A percentile compares a stretch with the other conserved stretches of the same genome.
Evolutionary conservation across 1,140 invertebrate species (phyloP).

Genomic region (Pygmarrhopalites habei): DNA sequence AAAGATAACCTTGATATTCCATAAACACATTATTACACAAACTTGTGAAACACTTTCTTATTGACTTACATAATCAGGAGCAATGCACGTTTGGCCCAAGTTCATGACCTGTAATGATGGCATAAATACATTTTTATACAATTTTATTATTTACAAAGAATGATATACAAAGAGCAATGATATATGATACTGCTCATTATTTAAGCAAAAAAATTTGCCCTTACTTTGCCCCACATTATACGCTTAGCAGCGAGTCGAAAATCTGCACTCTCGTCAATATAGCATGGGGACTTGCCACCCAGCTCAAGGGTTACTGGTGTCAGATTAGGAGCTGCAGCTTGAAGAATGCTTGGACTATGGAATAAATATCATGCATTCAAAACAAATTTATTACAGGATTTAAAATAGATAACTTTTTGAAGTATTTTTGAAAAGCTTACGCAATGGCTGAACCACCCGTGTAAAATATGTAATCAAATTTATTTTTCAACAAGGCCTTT

Average conservation of each 20-base stretch:
- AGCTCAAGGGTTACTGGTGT: conserved; percentile 59
- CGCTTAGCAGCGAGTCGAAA: conserved; percentile 42
- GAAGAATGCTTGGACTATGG: conserved; percentile 52
- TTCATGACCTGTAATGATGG: conserved; percentile 6
- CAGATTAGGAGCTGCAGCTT: conserved; percentile 54
- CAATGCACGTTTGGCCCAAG: conserved; percentile 4
- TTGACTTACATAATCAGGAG: conserved; percentile 6
- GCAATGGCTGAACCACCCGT: conserved; percentile 54
- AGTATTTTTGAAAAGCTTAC: no score
- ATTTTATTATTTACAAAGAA: not conserved
- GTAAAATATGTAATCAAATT: conserved; percentile 59
- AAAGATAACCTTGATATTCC: no score
- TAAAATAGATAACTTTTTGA: no score
- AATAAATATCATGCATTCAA: no score
- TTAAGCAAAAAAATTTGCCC: not conserved
- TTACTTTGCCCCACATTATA: conserved; percentile 54
- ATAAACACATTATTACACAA: no score
- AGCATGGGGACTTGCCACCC: conserved; percentile 52
- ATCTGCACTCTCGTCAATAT: conserved; percentile 41
- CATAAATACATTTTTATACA: not conserved
- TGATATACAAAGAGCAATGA: not conserved
- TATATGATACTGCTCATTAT: not conserved
- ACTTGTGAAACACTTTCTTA: no score
- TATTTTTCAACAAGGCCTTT: conserved; percentile 49
- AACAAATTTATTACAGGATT: no score